These are phyloP conservation scores for Fragum fragum DNA, from an alignment of 2,888 invertebrate genomes.

Conservation along the genomic window DNA sequence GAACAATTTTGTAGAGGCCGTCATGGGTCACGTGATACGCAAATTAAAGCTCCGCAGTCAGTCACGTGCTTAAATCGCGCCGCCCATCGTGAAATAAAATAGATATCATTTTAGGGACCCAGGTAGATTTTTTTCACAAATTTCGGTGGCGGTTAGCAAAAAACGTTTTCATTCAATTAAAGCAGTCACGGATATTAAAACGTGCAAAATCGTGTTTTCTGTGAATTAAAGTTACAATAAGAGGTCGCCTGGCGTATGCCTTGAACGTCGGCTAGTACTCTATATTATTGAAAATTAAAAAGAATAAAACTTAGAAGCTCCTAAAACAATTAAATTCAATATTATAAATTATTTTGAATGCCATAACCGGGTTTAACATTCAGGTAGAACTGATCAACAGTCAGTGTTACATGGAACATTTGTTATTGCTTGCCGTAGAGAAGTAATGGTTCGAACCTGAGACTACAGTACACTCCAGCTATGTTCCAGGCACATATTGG, in stretches of 20 bases:
- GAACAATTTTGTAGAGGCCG: conserved; percentile 37
- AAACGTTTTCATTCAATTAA: not conserved
- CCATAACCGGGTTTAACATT: too few species aligned
- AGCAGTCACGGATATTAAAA: conserved; percentile 38
- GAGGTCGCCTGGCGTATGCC: conserved; percentile 1
- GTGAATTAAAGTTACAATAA: conserved; percentile 17
- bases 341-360: too few species aligned
- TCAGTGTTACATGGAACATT: too few species aligned
- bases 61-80: conserved; percentile 65
- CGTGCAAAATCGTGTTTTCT: conserved; percentile 40
- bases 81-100: conserved; percentile 68
- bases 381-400: too few species aligned
- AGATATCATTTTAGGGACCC: conserved; percentile 41
- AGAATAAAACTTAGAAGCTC: too few species aligned
- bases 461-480: not conserved
- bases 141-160: conserved; percentile 13
- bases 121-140: conserved; percentile 10
- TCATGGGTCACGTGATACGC: conserved; percentile 56
- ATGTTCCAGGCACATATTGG: conserved; percentile 56
- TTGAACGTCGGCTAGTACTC: not conserved
- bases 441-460: not conserved
- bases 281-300: not conserved
- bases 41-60: conserved; percentile 48
- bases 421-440: not conserved
- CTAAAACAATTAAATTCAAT: too few species aligned